A percentile compares a stretch with the other conserved stretches of the same genome.
Conservation (phyloP, 92 coral and sea anemone species). For the Micromussa lordhowensis region DNA sequence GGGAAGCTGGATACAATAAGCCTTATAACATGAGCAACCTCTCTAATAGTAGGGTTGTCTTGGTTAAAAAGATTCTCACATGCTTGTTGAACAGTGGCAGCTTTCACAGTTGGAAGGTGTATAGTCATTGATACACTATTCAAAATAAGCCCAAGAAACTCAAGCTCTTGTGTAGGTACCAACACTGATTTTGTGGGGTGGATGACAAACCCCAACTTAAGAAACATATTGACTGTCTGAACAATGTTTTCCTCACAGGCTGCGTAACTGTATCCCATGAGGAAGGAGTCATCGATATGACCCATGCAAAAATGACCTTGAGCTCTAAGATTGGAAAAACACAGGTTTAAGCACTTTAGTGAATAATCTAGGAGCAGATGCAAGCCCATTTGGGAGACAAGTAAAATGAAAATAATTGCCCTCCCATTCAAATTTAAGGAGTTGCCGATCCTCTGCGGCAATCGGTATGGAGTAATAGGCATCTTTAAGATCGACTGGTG, state of each 20-base stretch:
- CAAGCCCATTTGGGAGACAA: slow-evolving; percentile 41
- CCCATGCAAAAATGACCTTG: slow-evolving; percentile 56
- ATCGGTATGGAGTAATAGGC: slow-evolving; percentile 41
- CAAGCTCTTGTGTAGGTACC: slow-evolving; percentile 16
- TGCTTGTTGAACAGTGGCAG: slow-evolving; percentile 19
- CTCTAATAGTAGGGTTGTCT: too few species aligned
- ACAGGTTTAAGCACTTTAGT: slow-evolving; percentile 58
- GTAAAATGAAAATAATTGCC: slow-evolving; percentile 5
- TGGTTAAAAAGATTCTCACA: too few species aligned
- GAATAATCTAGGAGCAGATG: slow-evolving; percentile 49
- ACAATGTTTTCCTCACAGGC: too few species aligned
- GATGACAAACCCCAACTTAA: slow-evolving; percentile 37
- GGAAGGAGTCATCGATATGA: too few species aligned
- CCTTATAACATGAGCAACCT: too few species aligned
- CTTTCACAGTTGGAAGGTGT: slow-evolving; percentile 35
- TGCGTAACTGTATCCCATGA: background rate
- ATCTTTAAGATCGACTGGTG: slow-evolving; percentile 31
- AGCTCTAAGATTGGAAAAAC: slow-evolving; percentile 28
- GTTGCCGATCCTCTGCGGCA: slow-evolving; percentile 16
- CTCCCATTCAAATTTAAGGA: slow-evolving; percentile 26
- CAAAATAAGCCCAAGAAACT: slow-evolving; percentile 35
- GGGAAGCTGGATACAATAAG: too few species aligned
- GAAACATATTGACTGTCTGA: slow-evolving; percentile 11
- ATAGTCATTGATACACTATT: slow-evolving; percentile 13
- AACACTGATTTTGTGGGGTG: slow-evolving; percentile 45